Base-by-base conservation (phyloP, 1,140 invertebrate species). In the Drosophila willistoni region DNA sequence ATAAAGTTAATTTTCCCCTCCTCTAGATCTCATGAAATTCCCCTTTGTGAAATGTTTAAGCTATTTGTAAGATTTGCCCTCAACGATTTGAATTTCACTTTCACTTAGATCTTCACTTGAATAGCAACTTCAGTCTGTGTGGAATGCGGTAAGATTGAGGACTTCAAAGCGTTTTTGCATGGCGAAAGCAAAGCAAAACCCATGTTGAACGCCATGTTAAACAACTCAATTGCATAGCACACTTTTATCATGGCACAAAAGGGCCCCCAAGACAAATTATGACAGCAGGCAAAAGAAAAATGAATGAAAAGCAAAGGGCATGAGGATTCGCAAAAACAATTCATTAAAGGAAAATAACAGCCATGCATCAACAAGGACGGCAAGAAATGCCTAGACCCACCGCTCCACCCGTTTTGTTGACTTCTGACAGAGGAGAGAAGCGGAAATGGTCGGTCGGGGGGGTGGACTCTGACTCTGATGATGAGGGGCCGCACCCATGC, bases 131-230 rank as follows among this genome's bases (percentile, higher is more conserved):
- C 17, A 12, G 44, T 22, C 44, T 51, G 44, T 22, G 44, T 51
- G 17, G 44, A 51, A 51, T 51, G 44, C 1, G 17, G 7, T 12
- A 22, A 19, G 19, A 51, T 51, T 51, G 3, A 42, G 55, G 60
- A 72, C 64, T 63, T 78, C 71, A 61, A 77, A 72, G 59, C 62
- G 44, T 39, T 51, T 42, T 64, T 22, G 19, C 64, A 62, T 68
- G 55, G 39, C 9, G 13, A 39, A 51, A 34, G 34, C 55, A 54
- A 51, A 60, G 44, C 39, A 51, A 56, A 60, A 86, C 69, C 83
- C 56, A 89, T 86, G 83, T 86, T 64, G 64, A 76, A 77, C 69
- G 84, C 76, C 84, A 89, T 86, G 83, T 86, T 86, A 64, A 83
- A 86, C 83, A 86, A 86, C 79, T 83, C 83, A 77, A 86, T 86